Evolutionary conservation across 2,113 vertebrate species (phyloP), one percentile per base, ranked within the genome.

Genomic region (Cynoglossus semilaevis): DNA sequence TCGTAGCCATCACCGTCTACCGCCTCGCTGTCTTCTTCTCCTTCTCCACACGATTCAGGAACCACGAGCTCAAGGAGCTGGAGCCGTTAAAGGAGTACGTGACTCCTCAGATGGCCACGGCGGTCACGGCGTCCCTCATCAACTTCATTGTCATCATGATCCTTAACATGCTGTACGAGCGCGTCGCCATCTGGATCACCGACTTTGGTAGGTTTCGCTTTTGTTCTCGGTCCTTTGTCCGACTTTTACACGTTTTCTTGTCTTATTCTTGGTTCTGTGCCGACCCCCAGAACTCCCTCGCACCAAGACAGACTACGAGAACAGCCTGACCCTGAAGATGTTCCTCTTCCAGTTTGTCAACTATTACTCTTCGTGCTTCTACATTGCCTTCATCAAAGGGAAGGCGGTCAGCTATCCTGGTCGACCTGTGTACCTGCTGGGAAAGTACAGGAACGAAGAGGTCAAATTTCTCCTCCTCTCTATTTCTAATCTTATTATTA

Each of bases 301-400:
- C 79, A 98, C 96, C 47, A 93, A 90, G 85, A 94, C 93, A 0
- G 94, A 97, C 51, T 98, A 97, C 66, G 96, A 98, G 84, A 96
- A 98, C 81, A 97, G 95, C 75, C 67, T 98, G 51, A 98, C 96
- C 15, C 90, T 93, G 86, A 98, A 98, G 92, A 98, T 97, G 94
- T 98, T 98, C 85, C 88, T 97, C 61, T 97, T 98, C 82, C 95
- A 97, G 63, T 98, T 98, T 46, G 95, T 96, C 84, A 97, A 98
- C 88, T 98, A 98, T 68, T 98, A 97, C 77, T 97, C 96, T 16
- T 97, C 94, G 0, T 98, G 96, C 60, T 96, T 98, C 90, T 98
- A 98, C 77, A 96, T 98, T 52, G 96, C 95, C 1, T 98, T 98
- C 60, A 93, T 92, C 53, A 98, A 98, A 86, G 96, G 96, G 54